A percentile compares a stretch with the other conserved stretches of the same genome.
Evolutionary conservation across 2,113 vertebrate species (phyloP).

Genomic region (Oreocharis arfaki): DNA sequence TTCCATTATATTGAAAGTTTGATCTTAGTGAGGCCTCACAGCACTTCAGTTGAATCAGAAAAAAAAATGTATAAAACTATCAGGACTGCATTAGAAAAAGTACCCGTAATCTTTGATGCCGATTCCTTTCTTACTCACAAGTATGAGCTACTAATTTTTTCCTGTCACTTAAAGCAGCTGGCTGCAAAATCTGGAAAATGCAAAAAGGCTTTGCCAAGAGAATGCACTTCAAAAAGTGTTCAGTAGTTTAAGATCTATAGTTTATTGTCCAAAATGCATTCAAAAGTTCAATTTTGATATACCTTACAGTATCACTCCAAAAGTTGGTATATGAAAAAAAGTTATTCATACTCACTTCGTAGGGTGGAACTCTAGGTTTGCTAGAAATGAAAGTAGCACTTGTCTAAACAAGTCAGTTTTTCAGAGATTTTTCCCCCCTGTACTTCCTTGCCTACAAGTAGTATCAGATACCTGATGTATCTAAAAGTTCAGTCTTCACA

Average conservation of each 20-base stretch:
- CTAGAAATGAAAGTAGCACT: background rate
- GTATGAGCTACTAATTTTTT: background rate
- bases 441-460: background rate
- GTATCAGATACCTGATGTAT: background rate
- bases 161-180: background rate
- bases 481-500: background rate
- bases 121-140: constrained; percentile 21
- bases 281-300: background rate
- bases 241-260: background rate
- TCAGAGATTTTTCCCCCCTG: background rate
- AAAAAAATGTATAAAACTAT: constrained; percentile 28
- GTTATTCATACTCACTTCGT: background rate
- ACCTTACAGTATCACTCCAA: background rate
- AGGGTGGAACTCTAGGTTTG: background rate
- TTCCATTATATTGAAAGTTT: constrained; percentile 21
- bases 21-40: constrained; percentile 30
- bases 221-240: background rate
- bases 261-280: background rate
- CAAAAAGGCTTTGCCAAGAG: background rate
- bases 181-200: background rate
- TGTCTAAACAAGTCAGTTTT: background rate
- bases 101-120: background rate
- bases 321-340: background rate
- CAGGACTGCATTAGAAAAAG: constrained; percentile 10
- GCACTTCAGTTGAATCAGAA: constrained; percentile 6